Base-by-base conservation (phyloP, 2,113 vertebrate genomes). In the Epinephelus fuscoguttatus region DNA sequence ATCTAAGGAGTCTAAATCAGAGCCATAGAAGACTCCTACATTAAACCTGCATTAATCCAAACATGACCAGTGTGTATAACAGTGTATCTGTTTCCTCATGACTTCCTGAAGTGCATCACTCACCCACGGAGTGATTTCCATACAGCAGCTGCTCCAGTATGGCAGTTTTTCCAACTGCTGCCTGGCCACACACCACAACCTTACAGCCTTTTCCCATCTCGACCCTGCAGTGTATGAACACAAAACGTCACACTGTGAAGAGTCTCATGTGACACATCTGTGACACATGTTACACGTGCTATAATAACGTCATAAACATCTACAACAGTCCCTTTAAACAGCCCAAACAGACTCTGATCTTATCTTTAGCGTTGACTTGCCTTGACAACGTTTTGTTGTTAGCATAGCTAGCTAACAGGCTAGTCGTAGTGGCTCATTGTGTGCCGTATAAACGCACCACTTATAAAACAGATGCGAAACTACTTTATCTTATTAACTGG, bases 171-270 rank as follows among this genome's bases (percentile, higher is more conserved):
- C 97, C 97, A 59, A 98, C 97, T 3, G 97, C 96, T 23, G 97
- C 83, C 93, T 96, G 94, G 68, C 98, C 98, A 85, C 98, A 99
- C 23, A 99, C 96, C 84, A 99, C 97, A 12, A 99, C 97, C 88
- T 97, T 99, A 93, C 97, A 99, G 62, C 98, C 97, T 84, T 99
- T 99, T 0, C 98, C 97, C 98, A 99, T 99, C 15, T 68, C 80
- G 69, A 70, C 50, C 63, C 91, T 94, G 30, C 2, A 78, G 15
- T 1, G 15, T 40, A 75, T 3, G 13, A 21, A 77, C 13, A 82
- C 63, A 52, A 5, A 67, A 18, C 4, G n/a, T 61, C 3, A 77
- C 40, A 3, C 0, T 21, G 11, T n/a, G 59, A 2, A 49, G 1
- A 19, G 5, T 53, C 12, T 42, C 15, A 13, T 2, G 5, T 45